Base-by-base conservation (phyloP, 2,113 vertebrate genomes). In the Mustelus asterias region DNA sequence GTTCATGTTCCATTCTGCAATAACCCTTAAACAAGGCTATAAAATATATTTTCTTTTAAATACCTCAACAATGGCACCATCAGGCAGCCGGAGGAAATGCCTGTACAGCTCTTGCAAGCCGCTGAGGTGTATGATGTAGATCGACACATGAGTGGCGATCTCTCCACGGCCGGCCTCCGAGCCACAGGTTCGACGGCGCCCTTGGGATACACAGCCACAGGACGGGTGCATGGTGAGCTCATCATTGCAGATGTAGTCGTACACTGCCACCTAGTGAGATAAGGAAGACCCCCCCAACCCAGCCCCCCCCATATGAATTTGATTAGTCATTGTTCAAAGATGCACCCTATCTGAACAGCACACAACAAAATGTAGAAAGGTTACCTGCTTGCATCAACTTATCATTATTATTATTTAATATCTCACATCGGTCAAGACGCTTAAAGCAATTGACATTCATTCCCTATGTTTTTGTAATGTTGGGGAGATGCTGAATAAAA, bases 61-160 rank as follows among this genome's bases (percentile, higher is more conserved):
- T 97, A 99, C 99, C 98, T 99, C 99, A 54, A 98, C 11, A 80
- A 99, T 98, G 69, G 98, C 97, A 10, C 98, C 99, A 95, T 97
- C 97, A 0, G 98, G 98, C 14, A 98, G 98, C 69, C 98, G 97
- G 33, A 99, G 98, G 97, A 99, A 99, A 96, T 97, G 98, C 76
- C 98, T 98, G 97, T 98, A 98, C 86, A 98, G 97, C 85, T 98
- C 97, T 96, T 97, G 98, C 96, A 97, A 97, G 72, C 98, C 98
- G 29, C 98, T 98, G 96, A 98, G 97, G 96, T 99, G 98, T 83
- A 98, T 96, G 0, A 98, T 99, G 96, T 97, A 98, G 96, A 99
- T 92, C 0, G 98, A 97, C 95, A 99, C 22, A 13, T 97, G 98
- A 78, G 98, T 98, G 95, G 98, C 98, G 96, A 96, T 97, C 0